A percentile compares a stretch with the other conserved stretches of the same genome.
Evolutionary conservation across 64 coral and sea anemone genomes (phyloP).

Genomic region (Trachythela sp.): DNA sequence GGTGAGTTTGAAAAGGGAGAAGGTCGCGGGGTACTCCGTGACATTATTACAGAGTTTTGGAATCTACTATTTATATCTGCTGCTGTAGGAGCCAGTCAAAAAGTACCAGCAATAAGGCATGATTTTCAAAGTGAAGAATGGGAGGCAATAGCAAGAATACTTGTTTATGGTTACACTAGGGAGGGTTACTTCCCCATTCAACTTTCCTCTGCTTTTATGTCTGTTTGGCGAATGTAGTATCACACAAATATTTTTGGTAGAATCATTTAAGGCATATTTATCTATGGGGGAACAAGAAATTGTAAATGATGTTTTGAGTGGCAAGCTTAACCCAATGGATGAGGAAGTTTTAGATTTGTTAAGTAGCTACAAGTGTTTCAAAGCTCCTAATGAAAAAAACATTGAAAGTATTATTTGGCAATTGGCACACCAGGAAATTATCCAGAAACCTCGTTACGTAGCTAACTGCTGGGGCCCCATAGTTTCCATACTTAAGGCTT

Average conservation of each 20-base stretch:
- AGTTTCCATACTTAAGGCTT: not conserved
- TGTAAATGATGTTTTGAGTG: too few species aligned
- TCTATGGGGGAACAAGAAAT: too few species aligned
- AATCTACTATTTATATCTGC: too few species aligned
- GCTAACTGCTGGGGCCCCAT: constrained; percentile 30
- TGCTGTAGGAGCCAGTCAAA: not conserved
- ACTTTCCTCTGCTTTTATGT: too few species aligned
- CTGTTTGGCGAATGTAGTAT: constrained; percentile 38
- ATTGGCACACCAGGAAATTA: constrained; percentile 43
- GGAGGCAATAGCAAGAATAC: not conserved
- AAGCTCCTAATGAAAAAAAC: too few species aligned
- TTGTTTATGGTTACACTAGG: too few species aligned
- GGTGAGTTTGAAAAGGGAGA: not conserved
- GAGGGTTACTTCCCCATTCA: constrained; percentile 37
- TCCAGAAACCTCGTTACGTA: constrained; percentile 45
- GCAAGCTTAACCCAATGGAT: too few species aligned
- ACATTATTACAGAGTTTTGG: not conserved
- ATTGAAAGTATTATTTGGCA: constrained; percentile 25
- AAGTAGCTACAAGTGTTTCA: too few species aligned
- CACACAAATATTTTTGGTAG: constrained; percentile 39
- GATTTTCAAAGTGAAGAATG: not conserved
- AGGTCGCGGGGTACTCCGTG: not conserved
- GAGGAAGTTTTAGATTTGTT: too few species aligned
- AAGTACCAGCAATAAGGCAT: too few species aligned
- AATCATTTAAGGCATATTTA: too few species aligned